Evolutionary conservation across 2,113 vertebrate genomes (phyloP), one percentile per base, ranked within the genome.

Genomic region (Helogale parvula): DNA sequence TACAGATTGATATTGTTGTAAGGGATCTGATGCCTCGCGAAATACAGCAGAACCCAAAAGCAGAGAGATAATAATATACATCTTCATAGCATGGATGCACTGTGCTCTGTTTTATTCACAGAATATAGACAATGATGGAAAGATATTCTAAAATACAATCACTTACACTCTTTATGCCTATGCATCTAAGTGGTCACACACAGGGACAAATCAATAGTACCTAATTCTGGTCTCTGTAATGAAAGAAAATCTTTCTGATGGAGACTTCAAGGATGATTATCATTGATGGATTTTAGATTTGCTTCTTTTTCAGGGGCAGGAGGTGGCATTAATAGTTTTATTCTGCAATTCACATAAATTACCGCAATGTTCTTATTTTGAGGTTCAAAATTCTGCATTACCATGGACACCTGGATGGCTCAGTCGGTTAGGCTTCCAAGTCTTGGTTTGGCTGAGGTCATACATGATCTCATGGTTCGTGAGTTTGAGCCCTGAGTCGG

Each of bases 71-170:
- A 8, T 25, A 25, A 38, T 21, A 2, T 10, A 3, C 17, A 8
- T 60, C 47, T 47, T 80, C 33, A 5, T 63, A 13, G 25, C 2
- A 0, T 7, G 9, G 7, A 0, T 77, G 9, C 3, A 14, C 1
- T 15, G 50, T 41, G 4, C 6, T 74, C 87, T 10, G 38, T 69
- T 60, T 69, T 19, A 19, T 47, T 88, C 23, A 31, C 21, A 54
- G 23, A 45, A 16, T 47, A 35, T 1, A 33, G 31, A 15, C 27
- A 3, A 25, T 33, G 21, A 84, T 5, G 29, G 27, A 87, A 80
- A 69, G 31, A 19, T 50, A 66, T 14, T 25, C 45, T 47, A 6
- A 16, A 3, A 57, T 21, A 60, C 9, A 7, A 41, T 71, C 2
- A 15, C 47, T 27, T 33, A 11, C 57, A n/a, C 16, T 38, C 14